Evolutionary conservation across 2,888 invertebrate species (phyloP).

Genomic region (Drosophila diplacantha): DNA sequence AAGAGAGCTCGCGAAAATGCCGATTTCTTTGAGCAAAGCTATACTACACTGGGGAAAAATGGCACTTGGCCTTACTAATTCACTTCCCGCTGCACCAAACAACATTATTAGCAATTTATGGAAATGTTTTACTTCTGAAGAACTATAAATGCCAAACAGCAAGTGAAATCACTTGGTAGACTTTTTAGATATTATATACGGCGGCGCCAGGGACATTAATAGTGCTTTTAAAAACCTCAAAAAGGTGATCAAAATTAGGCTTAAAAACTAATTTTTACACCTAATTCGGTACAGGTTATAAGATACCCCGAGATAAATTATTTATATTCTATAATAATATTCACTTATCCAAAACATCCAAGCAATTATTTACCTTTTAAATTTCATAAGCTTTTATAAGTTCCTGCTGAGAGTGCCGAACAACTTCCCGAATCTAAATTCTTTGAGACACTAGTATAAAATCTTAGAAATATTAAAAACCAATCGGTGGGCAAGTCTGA

Average conservation of each 20-base stretch:
- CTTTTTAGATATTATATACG: neutral
- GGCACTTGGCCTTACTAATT: neutral
- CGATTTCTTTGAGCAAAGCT: slow-evolving; percentile 59
- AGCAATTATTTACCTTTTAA: no score
- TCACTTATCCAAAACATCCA: no score
- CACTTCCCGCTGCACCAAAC: no score
- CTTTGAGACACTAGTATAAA: no score
- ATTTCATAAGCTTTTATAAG: no score
- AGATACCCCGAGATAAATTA: no score
- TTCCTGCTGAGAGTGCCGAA: no score
- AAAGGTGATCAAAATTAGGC: neutral
- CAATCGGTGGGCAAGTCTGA: no score
- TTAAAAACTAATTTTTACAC: neutral
- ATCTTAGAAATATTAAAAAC: no score
- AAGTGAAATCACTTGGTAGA: neutral
- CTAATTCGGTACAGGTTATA: neutral
- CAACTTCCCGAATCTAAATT: no score
- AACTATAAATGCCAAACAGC: neutral
- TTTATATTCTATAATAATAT: no score
- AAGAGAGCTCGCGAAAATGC: slow-evolving; percentile 43
- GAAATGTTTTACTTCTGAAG: no score
- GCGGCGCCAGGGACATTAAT: neutral
- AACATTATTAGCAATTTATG: neutral
- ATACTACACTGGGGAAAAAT: slow-evolving; percentile 12
- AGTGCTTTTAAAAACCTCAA: neutral